Conservation (phyloP, 2,888 invertebrate species). For the Acleris holmiana region DNA sequence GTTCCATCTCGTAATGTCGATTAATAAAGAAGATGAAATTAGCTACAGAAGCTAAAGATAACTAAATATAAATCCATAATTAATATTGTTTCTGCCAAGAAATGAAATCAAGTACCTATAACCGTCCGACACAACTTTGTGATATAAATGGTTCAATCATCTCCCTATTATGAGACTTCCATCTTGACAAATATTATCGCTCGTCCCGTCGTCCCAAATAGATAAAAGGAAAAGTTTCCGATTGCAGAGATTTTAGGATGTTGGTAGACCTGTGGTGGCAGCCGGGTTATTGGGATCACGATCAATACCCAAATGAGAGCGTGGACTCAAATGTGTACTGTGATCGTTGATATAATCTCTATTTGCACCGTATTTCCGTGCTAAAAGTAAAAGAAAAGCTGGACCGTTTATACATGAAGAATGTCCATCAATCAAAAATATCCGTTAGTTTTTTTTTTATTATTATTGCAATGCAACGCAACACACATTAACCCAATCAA, state of each 20-base stretch:
- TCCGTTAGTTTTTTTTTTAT: too few relatives aligned
- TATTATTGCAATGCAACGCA: too few relatives aligned
- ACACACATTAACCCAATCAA: too few relatives aligned
- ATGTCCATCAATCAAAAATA: too few relatives aligned
- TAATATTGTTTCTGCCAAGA: neutral
- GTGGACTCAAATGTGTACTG: neutral
- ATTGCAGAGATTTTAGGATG: slow-evolving; percentile 14
- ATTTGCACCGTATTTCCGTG: too few relatives aligned
- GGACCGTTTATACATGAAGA: too few relatives aligned
- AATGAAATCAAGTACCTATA: neutral
- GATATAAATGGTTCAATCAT: slow-evolving; percentile 6
- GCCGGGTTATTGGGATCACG: slow-evolving; percentile 30
- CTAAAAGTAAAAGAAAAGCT: too few relatives aligned
- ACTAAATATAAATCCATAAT: neutral
- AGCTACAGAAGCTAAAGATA: too few relatives aligned
- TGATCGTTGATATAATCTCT: too few relatives aligned
- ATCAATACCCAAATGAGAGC: slow-evolving; percentile 40
- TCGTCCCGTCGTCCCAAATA: slow-evolving; percentile 3
- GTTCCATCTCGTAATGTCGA: too few relatives aligned
- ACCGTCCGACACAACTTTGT: neutral
- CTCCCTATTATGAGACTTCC: slow-evolving; percentile 9
- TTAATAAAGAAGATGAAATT: too few relatives aligned
- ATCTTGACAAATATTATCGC: slow-evolving; percentile 16
- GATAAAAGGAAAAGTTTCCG: slow-evolving; percentile 23
- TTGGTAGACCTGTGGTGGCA: neutral